A percentile compares a stretch with the other conserved stretches of the same genome.
Conservation (phyloP, 1,140 invertebrate species). For the Drosophila takahashii region DNA sequence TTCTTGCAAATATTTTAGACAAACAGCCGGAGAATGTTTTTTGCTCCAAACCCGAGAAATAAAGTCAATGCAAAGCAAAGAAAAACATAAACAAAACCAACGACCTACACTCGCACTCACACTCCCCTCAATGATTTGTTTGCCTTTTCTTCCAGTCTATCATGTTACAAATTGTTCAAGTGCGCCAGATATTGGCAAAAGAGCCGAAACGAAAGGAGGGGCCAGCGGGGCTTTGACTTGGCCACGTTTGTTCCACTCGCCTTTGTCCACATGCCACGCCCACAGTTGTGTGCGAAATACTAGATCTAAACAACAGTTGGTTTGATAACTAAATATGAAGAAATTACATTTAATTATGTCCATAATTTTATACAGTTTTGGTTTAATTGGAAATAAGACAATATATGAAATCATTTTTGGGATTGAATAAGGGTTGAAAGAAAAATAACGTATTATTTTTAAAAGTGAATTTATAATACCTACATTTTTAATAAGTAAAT, state of each 20-base stretch:
- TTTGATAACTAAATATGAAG: no score
- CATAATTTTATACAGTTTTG: no score
- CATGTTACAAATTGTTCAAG: constrained; percentile 81
- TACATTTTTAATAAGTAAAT: no score
- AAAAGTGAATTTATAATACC: no score
- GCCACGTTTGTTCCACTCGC: constrained; percentile 56
- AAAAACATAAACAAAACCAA: constrained; percentile 78
- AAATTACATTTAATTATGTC: no score
- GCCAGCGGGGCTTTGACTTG: constrained; percentile 57
- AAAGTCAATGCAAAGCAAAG: constrained; percentile 79
- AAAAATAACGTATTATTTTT: no score
- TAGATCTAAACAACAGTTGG: background rate
- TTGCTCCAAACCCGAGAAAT: constrained; percentile 34
- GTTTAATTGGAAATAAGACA: no score
- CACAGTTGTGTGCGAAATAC: background rate
- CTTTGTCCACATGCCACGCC: constrained; percentile 67
- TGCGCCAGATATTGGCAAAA: constrained; percentile 69
- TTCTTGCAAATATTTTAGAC: constrained; percentile 78
- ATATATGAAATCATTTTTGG: no score
- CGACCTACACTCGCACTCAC: constrained; percentile 7
- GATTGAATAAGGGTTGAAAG: no score
- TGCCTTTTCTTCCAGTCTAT: constrained; percentile 67
- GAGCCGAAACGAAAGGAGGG: constrained; percentile 1
- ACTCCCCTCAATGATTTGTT: constrained; percentile 48
- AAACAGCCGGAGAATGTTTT: constrained; percentile 49